phyloP scores from a whole-genome alignment of 2,888 invertebrate species.

The Acleris holmiana region DNA sequence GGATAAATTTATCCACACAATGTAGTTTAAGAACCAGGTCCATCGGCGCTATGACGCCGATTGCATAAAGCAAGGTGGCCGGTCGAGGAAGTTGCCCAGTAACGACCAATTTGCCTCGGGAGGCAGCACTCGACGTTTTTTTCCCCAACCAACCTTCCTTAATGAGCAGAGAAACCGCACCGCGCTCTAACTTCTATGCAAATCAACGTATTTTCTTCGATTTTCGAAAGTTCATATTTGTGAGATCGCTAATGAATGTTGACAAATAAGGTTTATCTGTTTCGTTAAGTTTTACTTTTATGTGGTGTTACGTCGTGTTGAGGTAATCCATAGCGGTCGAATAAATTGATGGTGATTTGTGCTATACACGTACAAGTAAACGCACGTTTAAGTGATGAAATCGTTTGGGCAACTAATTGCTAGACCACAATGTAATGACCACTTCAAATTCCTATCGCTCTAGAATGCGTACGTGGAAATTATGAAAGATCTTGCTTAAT shows the following conservation, averaged over 20 bases:
- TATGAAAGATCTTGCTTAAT: slow-evolving; percentile 11
- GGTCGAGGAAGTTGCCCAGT: slow-evolving; percentile 64
- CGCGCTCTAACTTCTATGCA: slow-evolving; percentile 69
- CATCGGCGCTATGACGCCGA: slow-evolving; percentile 51
- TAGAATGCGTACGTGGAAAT: slow-evolving; percentile 14
- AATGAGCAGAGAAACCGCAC: slow-evolving; percentile 73
- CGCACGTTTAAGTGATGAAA: slow-evolving; percentile 29
- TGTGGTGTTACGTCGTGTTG: slow-evolving; percentile 28
- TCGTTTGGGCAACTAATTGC: slow-evolving; percentile 26
- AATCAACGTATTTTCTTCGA: slow-evolving; percentile 68
- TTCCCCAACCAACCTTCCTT: slow-evolving; percentile 58
- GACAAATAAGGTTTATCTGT: slow-evolving; percentile 48
- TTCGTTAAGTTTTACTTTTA: slow-evolving; percentile 55
- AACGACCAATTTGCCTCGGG: slow-evolving; percentile 69
- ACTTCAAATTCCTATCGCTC: slow-evolving; percentile 1
- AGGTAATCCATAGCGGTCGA: slow-evolving; percentile 28
- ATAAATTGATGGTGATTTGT: slow-evolving; percentile 32
- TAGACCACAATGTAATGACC: slow-evolving; percentile 26
- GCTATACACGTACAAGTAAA: slow-evolving; percentile 23
- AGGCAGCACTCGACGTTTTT: slow-evolving; percentile 55
- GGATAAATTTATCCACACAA: slow-evolving; percentile 36
- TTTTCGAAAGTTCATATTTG: slow-evolving; percentile 63
- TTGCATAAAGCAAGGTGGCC: slow-evolving; percentile 63
- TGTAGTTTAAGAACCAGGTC: slow-evolving; percentile 47
- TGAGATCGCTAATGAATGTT: slow-evolving; percentile 49